A percentile compares a stretch with the other conserved stretches of the same genome.
phyloP scores from a whole-genome alignment of 2,113 vertebrate genomes.

The Pseudorasbora parva region DNA sequence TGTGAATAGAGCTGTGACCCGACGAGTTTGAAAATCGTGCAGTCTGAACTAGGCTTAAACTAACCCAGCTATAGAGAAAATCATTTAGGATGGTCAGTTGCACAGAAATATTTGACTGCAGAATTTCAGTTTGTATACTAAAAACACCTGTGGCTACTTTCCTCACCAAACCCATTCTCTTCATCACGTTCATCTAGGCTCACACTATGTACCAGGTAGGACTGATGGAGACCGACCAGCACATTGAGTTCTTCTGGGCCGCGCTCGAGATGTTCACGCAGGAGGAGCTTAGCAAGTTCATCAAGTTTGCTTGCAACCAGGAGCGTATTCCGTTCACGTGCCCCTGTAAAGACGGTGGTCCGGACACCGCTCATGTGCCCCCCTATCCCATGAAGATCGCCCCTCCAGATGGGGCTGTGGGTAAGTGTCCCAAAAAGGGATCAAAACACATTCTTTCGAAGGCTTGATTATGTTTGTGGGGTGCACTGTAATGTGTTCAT shows the following conservation, averaged over 20 bases:
- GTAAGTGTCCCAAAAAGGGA: constrained; percentile 66
- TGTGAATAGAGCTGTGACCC: too few species aligned
- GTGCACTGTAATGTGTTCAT: too few species aligned
- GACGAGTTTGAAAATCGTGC: too few species aligned
- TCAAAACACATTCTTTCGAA: too few species aligned
- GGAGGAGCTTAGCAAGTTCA: constrained; percentile 98
- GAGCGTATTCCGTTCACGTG: constrained; percentile 98
- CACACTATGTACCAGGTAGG: constrained; percentile 99
- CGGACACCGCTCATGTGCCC: constrained; percentile 94
- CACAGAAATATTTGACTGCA: too few species aligned
- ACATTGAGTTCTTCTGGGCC: constrained; percentile 98
- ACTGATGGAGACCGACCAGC: constrained; percentile 97
- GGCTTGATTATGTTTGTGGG: too few species aligned
- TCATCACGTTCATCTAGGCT: constrained; percentile 74
- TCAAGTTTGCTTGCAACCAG: constrained; percentile 98
- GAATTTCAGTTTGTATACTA: too few species aligned
- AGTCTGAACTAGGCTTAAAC: too few species aligned
- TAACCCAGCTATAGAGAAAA: too few species aligned
- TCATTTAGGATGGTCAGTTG: too few species aligned
- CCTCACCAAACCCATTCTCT: background rate
- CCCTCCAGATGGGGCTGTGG: constrained; percentile 91
- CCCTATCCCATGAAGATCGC: constrained; percentile 99
- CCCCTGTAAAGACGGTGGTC: constrained; percentile 95
- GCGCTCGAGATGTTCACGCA: constrained; percentile 95
- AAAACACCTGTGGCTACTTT: background rate